Base-by-base conservation (phyloP, 2,888 invertebrate genomes). In the Ophioninae sp. region DNA sequence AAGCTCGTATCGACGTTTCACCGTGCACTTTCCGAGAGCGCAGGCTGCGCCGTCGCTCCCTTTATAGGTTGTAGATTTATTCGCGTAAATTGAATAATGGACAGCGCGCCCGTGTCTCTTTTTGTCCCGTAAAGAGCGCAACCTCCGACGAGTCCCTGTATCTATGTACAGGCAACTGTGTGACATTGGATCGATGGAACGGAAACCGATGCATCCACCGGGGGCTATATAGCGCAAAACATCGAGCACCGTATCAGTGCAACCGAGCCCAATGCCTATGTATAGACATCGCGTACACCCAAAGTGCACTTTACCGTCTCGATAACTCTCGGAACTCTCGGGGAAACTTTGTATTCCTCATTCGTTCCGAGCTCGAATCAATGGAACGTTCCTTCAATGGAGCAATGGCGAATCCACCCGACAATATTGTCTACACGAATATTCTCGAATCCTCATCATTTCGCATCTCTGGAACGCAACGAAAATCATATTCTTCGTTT, bases 61-160 rank as follows among this genome's bases (percentile, higher is more conserved):
- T 81, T 84, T 81, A 81, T 67, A 72, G 78, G 64, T 65, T 71
- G 63, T 65, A 67, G 78, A 84, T 84, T 84, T 78, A 71, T 78
- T 81, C 81, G 78, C 58, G 59, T 81, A 81, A 84, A 84, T 84
- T 84, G 83, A 84, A 81, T 84, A 78, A 84, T 78, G 74, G 71
- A 41, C 44, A 59, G 23, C 39, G 41, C 58, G 73, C 37, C 76
- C 61, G 77, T 44, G 74, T 83, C 71, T 81, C 74, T 84, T 84
- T 84, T 81, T 78, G 78, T n/a, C n/a, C 81, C 81, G 78, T 64
- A 67, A 81, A 65, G 61, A 81, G 71, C 73, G 59, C 71, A 23
- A 74, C 61, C 81, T 44, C 69, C 41, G 9, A 41, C 59, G 44
- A 69, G 56, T 10, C 30, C 59, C 44, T 9, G 44, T 59, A 72